Evolutionary conservation across 1,140 invertebrate species (phyloP).

Genomic region (Sinonovacula constricta): DNA sequence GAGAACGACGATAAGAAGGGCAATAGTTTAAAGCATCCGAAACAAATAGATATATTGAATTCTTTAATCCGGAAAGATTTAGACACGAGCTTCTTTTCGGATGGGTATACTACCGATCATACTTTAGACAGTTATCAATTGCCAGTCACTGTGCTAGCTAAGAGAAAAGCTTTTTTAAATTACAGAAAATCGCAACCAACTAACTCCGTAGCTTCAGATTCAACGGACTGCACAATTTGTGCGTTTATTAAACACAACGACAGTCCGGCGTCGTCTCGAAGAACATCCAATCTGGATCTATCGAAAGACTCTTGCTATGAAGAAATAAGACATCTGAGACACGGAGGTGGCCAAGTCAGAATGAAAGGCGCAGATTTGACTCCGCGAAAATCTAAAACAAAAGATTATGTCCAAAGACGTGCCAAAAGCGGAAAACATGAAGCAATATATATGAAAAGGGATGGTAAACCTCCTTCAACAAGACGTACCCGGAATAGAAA

Average conservation of each 20-base stretch:
- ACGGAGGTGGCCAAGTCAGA: not conserved
- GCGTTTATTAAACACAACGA: constrained; percentile 35
- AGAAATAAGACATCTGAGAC: not conserved
- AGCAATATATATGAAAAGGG: not conserved
- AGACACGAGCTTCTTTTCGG: constrained; percentile 62
- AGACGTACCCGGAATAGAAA: too few species aligned
- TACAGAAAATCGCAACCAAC: not conserved
- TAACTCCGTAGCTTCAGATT: constrained; percentile 50
- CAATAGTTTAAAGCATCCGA: constrained; percentile 27
- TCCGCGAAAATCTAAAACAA: not conserved
- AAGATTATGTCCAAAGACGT: not conserved
- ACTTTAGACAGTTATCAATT: constrained; percentile 50
- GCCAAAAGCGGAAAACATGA: not conserved
- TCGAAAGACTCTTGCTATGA: not conserved
- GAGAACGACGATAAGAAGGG: constrained; percentile 29
- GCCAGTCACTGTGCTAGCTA: constrained; percentile 57
- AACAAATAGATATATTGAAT: constrained; percentile 46
- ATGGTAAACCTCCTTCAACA: not conserved
- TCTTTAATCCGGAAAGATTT: constrained; percentile 50
- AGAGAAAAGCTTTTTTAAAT: constrained; percentile 24
- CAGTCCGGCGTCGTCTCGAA: constrained; percentile 17
- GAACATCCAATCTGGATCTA: constrained; percentile 13
- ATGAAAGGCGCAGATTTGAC: not conserved
- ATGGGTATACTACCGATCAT: constrained; percentile 62
- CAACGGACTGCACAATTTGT: constrained; percentile 60